phyloP scores from a whole-genome alignment of 2,797 vertebrate genomes.

The Etheostoma nigrum region DNA sequence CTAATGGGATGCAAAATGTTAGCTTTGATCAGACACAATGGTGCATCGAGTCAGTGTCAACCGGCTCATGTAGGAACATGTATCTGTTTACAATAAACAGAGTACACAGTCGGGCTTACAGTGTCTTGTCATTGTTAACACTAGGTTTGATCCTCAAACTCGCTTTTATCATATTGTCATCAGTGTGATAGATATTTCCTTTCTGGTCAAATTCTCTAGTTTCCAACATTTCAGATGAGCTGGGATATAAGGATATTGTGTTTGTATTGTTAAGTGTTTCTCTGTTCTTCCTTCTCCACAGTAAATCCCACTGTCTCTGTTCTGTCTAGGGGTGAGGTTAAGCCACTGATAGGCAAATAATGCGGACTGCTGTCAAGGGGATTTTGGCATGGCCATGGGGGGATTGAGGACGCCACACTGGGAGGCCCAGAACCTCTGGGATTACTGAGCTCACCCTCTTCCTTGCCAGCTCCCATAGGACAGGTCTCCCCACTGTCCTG shows the following conservation, averaged over 20 bases:
- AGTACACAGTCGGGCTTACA: slow-evolving; percentile 4
- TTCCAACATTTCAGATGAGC: background rate
- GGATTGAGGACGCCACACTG: slow-evolving; percentile 66
- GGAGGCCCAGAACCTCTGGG: slow-evolving; percentile 63
- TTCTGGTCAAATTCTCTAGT: background rate
- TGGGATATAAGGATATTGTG: background rate
- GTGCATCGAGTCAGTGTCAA: background rate
- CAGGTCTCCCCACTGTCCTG: slow-evolving; percentile 18
- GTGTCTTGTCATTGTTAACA: slow-evolving; percentile 7
- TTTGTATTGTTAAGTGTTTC: slow-evolving; percentile 15
- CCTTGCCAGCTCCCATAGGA: slow-evolving; percentile 27
- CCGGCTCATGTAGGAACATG: slow-evolving; percentile 9
- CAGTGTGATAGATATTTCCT: background rate
- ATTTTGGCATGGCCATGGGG: slow-evolving; percentile 52
- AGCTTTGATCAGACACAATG: slow-evolving; percentile 25
- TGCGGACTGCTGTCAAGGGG: slow-evolving; percentile 61
- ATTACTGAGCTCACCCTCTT: slow-evolving; percentile 65
- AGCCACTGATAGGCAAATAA: slow-evolving; percentile 65
- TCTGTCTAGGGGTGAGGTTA: slow-evolving; percentile 52
- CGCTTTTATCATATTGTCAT: background rate
- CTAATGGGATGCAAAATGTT: slow-evolving; percentile 52
- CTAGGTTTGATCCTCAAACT: background rate
- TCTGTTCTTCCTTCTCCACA: slow-evolving; percentile 15
- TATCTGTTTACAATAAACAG: slow-evolving; percentile 6
- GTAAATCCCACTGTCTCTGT: slow-evolving; percentile 46